Conservation (phyloP, 2,888 invertebrate genomes). For the Anthophora plumipes region DNA sequence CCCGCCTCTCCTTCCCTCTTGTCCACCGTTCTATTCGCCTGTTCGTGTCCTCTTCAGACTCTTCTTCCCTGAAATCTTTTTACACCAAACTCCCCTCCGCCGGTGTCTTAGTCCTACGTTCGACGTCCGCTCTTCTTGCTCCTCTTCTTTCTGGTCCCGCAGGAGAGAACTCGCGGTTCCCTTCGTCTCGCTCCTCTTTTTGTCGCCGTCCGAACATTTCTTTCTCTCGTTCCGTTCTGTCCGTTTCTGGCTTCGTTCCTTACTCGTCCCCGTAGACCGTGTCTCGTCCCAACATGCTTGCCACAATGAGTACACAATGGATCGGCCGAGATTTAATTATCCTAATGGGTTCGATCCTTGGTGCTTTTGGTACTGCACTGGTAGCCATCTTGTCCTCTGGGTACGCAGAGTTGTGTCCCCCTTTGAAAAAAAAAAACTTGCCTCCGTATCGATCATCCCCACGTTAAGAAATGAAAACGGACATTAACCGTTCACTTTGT, state of each 20-base stretch:
- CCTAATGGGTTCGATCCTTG: constrained; percentile 65
- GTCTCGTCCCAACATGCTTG: constrained; percentile 18
- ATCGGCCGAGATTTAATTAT: constrained; percentile 69
- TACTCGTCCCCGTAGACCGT: constrained; percentile 24
- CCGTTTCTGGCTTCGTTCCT: constrained; percentile 38
- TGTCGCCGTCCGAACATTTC: constrained; percentile 19
- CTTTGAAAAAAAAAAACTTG: too few relatives aligned
- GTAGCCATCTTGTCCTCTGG: background rate
- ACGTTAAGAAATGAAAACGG: background rate
- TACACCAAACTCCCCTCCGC: constrained; percentile 24
- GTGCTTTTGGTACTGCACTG: background rate
- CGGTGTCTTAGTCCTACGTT: constrained; percentile 42
- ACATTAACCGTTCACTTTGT: background rate
- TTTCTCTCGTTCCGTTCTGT: constrained; percentile 22
- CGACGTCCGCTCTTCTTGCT: constrained; percentile 33
- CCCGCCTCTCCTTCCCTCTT: constrained; percentile 28
- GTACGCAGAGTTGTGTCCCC: too few relatives aligned
- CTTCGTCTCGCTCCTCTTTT: constrained; percentile 25
- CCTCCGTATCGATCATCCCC: too few relatives aligned
- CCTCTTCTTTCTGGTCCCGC: constrained; percentile 44
- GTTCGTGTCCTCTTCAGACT: constrained; percentile 19
- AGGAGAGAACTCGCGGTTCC: constrained; percentile 56
- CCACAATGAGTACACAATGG: constrained; percentile 37
- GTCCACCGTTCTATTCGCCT: constrained; percentile 6
- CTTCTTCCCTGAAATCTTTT: constrained; percentile 45